Base-by-base conservation (phyloP, 2,113 vertebrate genomes). In the Lycaon pictus region DNA sequence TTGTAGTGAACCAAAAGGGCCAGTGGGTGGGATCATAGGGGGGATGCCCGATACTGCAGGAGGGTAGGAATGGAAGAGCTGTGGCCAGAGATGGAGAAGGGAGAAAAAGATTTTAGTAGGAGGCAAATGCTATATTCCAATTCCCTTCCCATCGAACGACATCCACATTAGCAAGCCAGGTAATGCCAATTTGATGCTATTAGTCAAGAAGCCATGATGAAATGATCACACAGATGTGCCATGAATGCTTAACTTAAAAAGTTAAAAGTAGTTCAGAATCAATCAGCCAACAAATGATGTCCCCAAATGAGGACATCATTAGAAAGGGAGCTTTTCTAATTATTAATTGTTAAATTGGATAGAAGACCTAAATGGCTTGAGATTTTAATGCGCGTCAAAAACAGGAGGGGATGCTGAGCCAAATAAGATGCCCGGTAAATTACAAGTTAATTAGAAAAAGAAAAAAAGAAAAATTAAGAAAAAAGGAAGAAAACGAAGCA, bases 41-140 rank as follows among this genome's bases (percentile, higher is more conserved):
- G 99, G 99, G 96, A 99, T 99, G 87, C 99, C 99, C 97, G 99
- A 99, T 97, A 99, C 99, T 93, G 99, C 99, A 92, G 99, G 99
- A 96, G 99, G 99, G 94, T 99, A 99, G 96, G 99, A 99, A 98
- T 99, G 99, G 98, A 99, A 99, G 98, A 99, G 99, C 99, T 99
- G 99, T 27, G 98, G 98, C 88, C 98, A 97, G 98, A 98, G 98
- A 95, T 58, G 51, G 97, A 95, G 69, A 96, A 79, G 92, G 74
- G 82, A 79, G 79, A 92, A 97, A 65, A 63, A 56, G 82, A 67
- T 53, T 94, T 98, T 97, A 98, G 97, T 77, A 69, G 91, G 93
- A 96, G 86, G 85, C 88, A 86, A 69, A 35, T 16, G 94, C 69
- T 72, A 27, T 0, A 32, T 79, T 95, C 60, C 32, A 84, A 74